Conservation (phyloP, 2,888 invertebrate genomes). For the Exephanes ischioxanthus region DNA sequence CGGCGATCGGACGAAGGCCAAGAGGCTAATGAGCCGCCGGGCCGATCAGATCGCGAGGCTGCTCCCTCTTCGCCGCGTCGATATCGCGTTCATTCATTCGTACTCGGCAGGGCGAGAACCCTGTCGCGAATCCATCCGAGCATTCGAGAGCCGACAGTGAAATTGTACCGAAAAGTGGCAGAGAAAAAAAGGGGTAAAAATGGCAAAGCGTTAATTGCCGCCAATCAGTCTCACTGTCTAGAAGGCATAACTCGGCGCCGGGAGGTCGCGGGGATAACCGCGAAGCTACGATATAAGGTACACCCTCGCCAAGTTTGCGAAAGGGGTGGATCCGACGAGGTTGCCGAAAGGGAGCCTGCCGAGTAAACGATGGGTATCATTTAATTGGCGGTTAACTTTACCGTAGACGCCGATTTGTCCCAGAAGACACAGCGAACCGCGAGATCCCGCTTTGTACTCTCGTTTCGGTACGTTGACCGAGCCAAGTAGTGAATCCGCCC, state of each 20-base stretch:
- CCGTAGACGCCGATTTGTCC: constrained; percentile 38
- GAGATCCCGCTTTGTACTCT: constrained; percentile 43
- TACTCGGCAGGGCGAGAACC: neutral
- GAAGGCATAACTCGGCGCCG: constrained; percentile 7
- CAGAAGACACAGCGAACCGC: constrained; percentile 32
- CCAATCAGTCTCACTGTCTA: constrained; percentile 18
- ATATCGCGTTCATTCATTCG: neutral
- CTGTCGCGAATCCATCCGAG: constrained; percentile 27
- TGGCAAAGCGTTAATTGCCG: constrained; percentile 39
- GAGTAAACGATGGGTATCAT: constrained; percentile 71
- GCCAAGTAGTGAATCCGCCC: constrained; percentile 23
- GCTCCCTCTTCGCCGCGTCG: neutral
- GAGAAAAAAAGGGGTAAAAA: constrained; percentile 26
- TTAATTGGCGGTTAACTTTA: constrained; percentile 74
- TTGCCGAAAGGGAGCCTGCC: constrained; percentile 15
- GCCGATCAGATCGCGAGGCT: constrained; percentile 4
- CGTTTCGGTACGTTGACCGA: constrained; percentile 47
- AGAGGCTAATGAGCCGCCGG: constrained; percentile 8
- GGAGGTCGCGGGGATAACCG: constrained; percentile 18
- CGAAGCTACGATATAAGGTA: constrained; percentile 3
- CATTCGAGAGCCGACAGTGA: neutral
- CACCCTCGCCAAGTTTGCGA: neutral
- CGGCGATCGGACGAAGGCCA: neutral
- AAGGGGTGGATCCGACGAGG: constrained; percentile 26
- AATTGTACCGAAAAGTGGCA: neutral